phyloP scores from a whole-genome alignment of 2,113 vertebrate genomes.

The Amblyornis subalaris region DNA sequence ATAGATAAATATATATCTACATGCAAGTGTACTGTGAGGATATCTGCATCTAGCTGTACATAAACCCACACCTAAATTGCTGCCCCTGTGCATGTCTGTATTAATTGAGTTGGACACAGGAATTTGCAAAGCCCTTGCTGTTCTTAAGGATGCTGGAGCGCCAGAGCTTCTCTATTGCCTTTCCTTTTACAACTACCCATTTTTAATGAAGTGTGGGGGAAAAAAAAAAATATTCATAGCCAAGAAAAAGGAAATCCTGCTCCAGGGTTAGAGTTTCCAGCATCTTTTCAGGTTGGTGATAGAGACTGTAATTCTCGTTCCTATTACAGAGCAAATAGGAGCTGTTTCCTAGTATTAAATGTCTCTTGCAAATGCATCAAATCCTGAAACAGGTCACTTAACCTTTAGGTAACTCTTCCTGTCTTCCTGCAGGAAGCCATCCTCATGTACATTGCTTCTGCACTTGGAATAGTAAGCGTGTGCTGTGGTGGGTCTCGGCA shows the following conservation, averaged over 20 bases:
- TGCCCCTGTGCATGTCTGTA: not conserved
- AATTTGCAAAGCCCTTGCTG: slow-evolving; percentile 48
- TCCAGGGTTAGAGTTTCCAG: not conserved
- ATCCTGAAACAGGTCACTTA: not conserved
- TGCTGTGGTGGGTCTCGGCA: not conserved
- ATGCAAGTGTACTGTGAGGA: not conserved
- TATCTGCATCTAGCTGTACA: not conserved
- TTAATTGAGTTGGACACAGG: not conserved
- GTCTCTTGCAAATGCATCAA: not conserved
- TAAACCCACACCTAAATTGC: not conserved
- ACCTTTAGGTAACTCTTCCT: not conserved
- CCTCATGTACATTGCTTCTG: accelerated
- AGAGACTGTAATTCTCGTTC: not conserved
- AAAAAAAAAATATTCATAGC: not conserved
- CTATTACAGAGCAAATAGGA: not conserved
- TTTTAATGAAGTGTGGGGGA: not conserved
- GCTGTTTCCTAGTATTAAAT: not conserved
- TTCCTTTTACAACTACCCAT: not conserved
- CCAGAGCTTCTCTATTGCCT: not conserved
- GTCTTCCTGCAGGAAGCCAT: not conserved
- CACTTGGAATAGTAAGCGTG: not conserved
- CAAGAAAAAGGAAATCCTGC: not conserved
- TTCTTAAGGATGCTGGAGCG: not conserved
- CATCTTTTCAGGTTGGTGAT: not conserved
- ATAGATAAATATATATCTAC: slow-evolving; percentile 1